These are phyloP conservation scores for Chunga burmeisteri DNA, from an alignment of 2,113 vertebrate species.

Conservation along the genomic window DNA sequence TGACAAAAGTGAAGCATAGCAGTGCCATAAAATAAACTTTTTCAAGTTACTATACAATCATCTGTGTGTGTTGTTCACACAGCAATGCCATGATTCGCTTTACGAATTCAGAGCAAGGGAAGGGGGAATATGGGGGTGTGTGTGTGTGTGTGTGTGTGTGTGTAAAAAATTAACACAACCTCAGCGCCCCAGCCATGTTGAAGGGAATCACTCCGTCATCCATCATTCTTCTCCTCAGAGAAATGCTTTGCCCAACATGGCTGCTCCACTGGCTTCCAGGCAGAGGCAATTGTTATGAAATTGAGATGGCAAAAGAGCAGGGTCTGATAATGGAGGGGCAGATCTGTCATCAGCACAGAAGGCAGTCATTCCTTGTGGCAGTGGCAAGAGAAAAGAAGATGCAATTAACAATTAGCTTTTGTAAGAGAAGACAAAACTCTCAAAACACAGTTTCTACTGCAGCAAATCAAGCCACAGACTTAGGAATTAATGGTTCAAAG, in stretches of 20 bases:
- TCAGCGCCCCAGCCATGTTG: neutral
- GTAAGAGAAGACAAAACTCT: slow-evolving; percentile 33
- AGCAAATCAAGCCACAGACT: slow-evolving; percentile 31
- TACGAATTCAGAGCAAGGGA: neutral
- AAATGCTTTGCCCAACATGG: neutral
- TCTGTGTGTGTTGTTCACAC: neutral
- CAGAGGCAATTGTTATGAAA: neutral
- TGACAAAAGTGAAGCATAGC: neutral
- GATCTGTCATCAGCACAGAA: slow-evolving; percentile 51
- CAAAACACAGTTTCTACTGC: neutral
- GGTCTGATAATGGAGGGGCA: neutral
- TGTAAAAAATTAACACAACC: neutral
- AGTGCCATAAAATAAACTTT: neutral
- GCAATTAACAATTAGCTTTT: slow-evolving; percentile 62
- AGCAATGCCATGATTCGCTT: neutral
- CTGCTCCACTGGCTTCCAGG: neutral
- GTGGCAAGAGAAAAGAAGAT: slow-evolving; percentile 21
- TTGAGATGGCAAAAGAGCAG: slow-evolving; percentile 19
- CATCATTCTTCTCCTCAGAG: neutral
- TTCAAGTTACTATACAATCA: neutral
- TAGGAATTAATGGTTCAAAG: neutral
- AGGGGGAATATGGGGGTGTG: neutral
- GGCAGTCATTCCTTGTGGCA: slow-evolving; percentile 8
- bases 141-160: too few species aligned
- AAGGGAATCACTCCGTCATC: neutral